Evolutionary conservation across 1,140 invertebrate genomes (phyloP).

Genomic region (Branchinecta lindahli): DNA sequence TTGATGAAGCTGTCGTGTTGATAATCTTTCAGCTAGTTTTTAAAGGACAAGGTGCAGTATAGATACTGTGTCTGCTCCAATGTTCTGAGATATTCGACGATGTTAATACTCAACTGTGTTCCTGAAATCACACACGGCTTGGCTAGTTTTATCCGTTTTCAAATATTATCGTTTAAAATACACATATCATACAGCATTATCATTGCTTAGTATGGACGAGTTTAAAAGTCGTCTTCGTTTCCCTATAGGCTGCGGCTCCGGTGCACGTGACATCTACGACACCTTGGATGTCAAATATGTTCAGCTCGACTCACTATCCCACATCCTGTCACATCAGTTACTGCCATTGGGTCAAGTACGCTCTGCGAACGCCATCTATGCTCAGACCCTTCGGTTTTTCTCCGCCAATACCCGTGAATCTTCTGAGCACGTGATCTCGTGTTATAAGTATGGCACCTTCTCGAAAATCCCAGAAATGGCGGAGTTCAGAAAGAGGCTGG

Average conservation of each 20-base stretch:
- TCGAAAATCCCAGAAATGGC: constrained; percentile 79
- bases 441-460: constrained; percentile 87
- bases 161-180: too few species aligned
- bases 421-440: constrained; percentile 73
- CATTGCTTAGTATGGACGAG: too few species aligned
- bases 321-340: constrained; percentile 42
- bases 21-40: too few species aligned
- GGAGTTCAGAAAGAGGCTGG: constrained; percentile 59
- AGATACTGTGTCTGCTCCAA: too few species aligned
- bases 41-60: too few species aligned
- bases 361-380: constrained; percentile 45
- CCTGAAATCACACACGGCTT: too few species aligned
- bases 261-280: constrained; percentile 47
- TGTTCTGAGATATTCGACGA: too few species aligned
- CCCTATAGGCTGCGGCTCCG: constrained; percentile 44
- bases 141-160: too few species aligned
- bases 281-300: constrained; percentile 80
- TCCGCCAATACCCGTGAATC: constrained; percentile 72
- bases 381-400: constrained; percentile 65
- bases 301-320: constrained; percentile 66
- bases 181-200: too few species aligned
- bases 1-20: too few species aligned
- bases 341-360: constrained; percentile 76
- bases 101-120: too few species aligned
- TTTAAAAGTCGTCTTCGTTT: too few species aligned